These are phyloP conservation scores for Maniola jurtina DNA, from an alignment of 1,140 invertebrate species.

Conservation along the genomic window DNA sequence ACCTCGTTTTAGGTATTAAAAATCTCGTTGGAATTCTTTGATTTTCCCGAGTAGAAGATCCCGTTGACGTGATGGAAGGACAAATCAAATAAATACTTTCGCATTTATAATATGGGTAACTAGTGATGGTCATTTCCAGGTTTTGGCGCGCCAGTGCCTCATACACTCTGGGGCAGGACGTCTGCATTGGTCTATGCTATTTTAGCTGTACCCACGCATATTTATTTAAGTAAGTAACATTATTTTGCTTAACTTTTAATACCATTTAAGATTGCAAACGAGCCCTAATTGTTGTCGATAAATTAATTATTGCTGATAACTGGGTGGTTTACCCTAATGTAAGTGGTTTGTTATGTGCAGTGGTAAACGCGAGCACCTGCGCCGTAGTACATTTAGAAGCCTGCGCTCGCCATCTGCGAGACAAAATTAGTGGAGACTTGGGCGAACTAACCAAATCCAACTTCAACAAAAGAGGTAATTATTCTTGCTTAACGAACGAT, in stretches of 20 bases:
- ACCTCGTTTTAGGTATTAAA: too few species aligned
- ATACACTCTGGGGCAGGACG: constrained; percentile 55
- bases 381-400: constrained; percentile 77
- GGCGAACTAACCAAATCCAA: constrained; percentile 3
- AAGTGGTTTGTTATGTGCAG: constrained; percentile 43
- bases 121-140: constrained; percentile 35
- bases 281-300: too few species aligned
- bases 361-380: constrained; percentile 81
- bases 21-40: too few species aligned
- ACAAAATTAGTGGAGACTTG: constrained; percentile 16
- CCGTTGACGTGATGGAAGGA: too few species aligned
- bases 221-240: constrained; percentile 58
- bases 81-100: too few species aligned
- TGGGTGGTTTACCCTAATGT: not conserved
- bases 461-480: constrained; percentile 25
- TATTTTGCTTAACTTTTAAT: too few species aligned
- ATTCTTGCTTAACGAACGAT: constrained; percentile 7
- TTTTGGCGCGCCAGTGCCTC: constrained; percentile 66
- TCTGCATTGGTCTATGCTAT: constrained; percentile 56
- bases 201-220: constrained; percentile 59
- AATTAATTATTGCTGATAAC: too few species aligned
- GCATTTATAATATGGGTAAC: too few species aligned
- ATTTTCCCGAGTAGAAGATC: too few species aligned
- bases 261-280: too few species aligned
- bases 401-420: constrained; percentile 22